These are phyloP conservation scores for Zhuqinia jingwanae DNA, from an alignment of 2,888 invertebrate genomes.

Conservation along the genomic window DNA sequence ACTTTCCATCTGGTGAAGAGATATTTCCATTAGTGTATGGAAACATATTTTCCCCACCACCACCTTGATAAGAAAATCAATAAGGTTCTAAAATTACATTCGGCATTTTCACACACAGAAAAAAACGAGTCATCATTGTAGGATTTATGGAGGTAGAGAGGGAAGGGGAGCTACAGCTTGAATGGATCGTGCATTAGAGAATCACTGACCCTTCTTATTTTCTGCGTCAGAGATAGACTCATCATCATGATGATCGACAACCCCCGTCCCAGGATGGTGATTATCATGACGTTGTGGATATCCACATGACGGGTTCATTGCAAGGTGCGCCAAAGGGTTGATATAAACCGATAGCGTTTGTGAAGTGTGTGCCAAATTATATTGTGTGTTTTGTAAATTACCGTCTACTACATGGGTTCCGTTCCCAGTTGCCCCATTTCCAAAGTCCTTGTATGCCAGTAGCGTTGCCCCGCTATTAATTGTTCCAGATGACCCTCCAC, in stretches of 20 bases:
- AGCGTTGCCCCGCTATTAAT: constrained; percentile 68
- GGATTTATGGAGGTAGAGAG: constrained; percentile 6
- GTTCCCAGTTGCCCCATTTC: constrained; percentile 50
- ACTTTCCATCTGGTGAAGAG: constrained; percentile 73
- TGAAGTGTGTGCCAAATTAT: constrained; percentile 57
- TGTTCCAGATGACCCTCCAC: constrained; percentile 79
- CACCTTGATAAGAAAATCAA: constrained; percentile 50
- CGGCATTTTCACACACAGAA: constrained; percentile 2
- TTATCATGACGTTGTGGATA: constrained; percentile 51
- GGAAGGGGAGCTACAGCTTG: neutral
- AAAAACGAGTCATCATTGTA: constrained; percentile 37
- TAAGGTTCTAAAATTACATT: constrained; percentile 3
- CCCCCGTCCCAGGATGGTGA: constrained; percentile 14
- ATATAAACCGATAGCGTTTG: constrained; percentile 48
- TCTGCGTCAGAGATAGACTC: constrained; percentile 54
- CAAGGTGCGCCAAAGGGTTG: constrained; percentile 66
- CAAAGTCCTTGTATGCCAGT: constrained; percentile 70
- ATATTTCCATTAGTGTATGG: constrained; percentile 64
- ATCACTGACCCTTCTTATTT: constrained; percentile 49
- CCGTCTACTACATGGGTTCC: constrained; percentile 65
- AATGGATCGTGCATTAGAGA: constrained; percentile 43
- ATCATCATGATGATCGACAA: constrained; percentile 51
- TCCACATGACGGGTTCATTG: constrained; percentile 43
- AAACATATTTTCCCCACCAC: constrained; percentile 37
- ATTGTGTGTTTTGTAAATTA: constrained; percentile 66